Conservation (phyloP, 2,113 vertebrate species). For the Plectropomus leopardus region DNA sequence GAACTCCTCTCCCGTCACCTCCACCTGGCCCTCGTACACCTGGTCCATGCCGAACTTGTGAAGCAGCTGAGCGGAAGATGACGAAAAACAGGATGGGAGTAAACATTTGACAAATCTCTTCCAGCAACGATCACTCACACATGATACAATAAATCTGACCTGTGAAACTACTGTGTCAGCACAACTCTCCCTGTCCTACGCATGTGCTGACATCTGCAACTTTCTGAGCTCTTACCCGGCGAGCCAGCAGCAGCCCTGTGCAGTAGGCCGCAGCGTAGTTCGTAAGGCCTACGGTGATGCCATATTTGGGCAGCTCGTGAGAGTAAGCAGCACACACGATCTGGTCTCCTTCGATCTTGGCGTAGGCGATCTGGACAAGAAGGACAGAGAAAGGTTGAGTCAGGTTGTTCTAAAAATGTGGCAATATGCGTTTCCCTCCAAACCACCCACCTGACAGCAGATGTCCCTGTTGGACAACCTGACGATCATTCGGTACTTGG, state of each 20-base stretch:
- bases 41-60: conserved; percentile 98
- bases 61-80: conserved; percentile 85
- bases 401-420: neutral
- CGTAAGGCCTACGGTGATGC: conserved; percentile 94
- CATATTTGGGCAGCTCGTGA: conserved; percentile 96
- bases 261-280: conserved; percentile 99
- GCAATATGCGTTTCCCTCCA: too few relatives aligned
- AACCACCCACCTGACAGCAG: conserved; percentile 93
- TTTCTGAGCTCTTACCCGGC: conserved; percentile 87
- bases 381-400: rapidly evolving
- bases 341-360: conserved; percentile 96
- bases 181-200: neutral
- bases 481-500: conserved; percentile 97
- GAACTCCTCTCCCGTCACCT: conserved; percentile 97
- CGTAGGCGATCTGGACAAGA: conserved; percentile 92
- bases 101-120: neutral
- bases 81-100: conserved; percentile 4
- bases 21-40: conserved; percentile 97
- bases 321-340: conserved; percentile 96
- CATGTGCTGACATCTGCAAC: neutral
- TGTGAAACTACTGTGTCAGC: neutral
- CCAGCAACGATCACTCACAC: neutral
- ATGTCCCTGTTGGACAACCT: conserved; percentile 97
- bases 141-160: neutral
- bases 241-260: conserved; percentile 95